Evolutionary conservation across 2,888 invertebrate genomes (phyloP).

Genomic region (Cerceris rybyensis): DNA sequence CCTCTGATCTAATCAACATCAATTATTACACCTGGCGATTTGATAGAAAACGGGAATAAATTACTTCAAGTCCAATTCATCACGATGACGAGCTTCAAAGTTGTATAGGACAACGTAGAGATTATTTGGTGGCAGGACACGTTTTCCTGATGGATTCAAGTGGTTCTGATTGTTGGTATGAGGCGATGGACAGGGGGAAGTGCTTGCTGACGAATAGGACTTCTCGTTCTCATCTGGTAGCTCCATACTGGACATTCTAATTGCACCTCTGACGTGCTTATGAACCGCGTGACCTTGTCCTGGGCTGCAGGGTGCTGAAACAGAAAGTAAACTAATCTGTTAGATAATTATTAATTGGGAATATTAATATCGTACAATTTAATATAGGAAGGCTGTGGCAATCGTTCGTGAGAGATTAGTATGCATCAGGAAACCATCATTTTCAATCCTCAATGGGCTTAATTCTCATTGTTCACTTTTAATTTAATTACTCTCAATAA

Average conservation of each 20-base stretch:
- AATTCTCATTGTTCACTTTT: too few species aligned
- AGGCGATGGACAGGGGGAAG: slow-evolving; percentile 96
- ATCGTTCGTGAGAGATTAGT: too few species aligned
- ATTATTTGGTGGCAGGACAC: slow-evolving; percentile 90
- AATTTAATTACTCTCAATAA: too few species aligned
- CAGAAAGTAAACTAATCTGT: neutral
- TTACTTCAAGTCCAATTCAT: slow-evolving; percentile 95
- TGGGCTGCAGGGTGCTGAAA: slow-evolving; percentile 94
- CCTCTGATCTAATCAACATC: neutral
- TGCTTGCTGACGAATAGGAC: slow-evolving; percentile 94
- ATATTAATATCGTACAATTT: too few species aligned
- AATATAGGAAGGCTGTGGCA: too few species aligned
- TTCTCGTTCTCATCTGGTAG: slow-evolving; percentile 95
- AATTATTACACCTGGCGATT: neutral
- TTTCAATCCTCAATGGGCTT: too few species aligned
- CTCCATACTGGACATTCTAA: slow-evolving; percentile 96
- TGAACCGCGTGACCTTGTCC: slow-evolving; percentile 85
- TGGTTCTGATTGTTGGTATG: slow-evolving; percentile 81
- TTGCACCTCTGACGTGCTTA: slow-evolving; percentile 90
- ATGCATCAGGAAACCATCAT: too few species aligned
- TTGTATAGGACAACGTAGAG: slow-evolving; percentile 97
- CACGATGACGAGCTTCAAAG: slow-evolving; percentile 96
- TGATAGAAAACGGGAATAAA: slow-evolving; percentile 45
- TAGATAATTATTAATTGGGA: too few species aligned
- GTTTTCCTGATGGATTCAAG: slow-evolving; percentile 76